Evolutionary conservation across 1,140 invertebrate species (phyloP).

Genomic region (Apis laboriosa): DNA sequence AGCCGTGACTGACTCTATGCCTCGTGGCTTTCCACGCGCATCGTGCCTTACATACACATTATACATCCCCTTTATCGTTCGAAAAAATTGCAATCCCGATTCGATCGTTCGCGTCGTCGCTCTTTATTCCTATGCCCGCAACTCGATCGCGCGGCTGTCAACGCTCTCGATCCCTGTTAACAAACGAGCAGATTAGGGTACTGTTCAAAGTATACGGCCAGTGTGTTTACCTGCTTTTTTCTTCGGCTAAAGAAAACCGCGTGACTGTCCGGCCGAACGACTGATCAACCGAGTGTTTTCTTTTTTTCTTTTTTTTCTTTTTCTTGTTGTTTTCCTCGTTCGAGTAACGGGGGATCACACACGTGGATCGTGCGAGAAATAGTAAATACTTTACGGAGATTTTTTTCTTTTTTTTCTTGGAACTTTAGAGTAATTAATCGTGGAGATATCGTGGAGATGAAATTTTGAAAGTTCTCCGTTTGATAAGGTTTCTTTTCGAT

Average conservation of each 20-base stretch:
- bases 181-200: too few species aligned
- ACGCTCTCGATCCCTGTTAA: not conserved
- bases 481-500: too few species aligned
- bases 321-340: too few species aligned
- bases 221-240: constrained; percentile 13
- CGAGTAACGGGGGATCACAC: too few species aligned
- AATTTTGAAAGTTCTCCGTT: too few species aligned
- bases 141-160: not conserved
- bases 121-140: not conserved
- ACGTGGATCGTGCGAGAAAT: too few species aligned
- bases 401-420: too few species aligned
- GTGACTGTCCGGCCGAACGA: not conserved
- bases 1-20: constrained; percentile 63
- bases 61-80: not conserved
- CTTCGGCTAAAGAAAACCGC: not conserved
- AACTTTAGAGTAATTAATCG: too few species aligned
- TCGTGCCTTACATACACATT: not conserved
- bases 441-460: too few species aligned
- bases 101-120: not conserved
- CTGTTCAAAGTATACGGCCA: too few species aligned
- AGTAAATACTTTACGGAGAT: too few species aligned
- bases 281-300: not conserved
- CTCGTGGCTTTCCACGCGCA: not conserved
- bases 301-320: too few species aligned
- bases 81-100: not conserved